These are phyloP conservation scores for Corbicula japonica DNA, from an alignment of 2,888 invertebrate genomes.

Conservation along the genomic window DNA sequence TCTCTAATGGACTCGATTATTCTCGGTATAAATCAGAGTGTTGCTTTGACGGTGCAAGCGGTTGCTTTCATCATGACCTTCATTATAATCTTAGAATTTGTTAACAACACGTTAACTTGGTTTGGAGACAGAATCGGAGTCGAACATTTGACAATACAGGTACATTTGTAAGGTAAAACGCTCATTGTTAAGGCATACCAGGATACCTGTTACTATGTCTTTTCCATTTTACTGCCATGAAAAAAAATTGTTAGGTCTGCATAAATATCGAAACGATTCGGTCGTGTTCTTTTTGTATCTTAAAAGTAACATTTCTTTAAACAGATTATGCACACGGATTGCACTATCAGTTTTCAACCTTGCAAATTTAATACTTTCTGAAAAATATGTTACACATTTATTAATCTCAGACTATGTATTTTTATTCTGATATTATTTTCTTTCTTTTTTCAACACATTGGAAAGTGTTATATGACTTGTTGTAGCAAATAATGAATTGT, in stretches of 20 bases:
- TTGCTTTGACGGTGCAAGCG: constrained; percentile 24
- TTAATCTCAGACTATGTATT: too few species aligned
- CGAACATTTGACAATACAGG: constrained; percentile 85
- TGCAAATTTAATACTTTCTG: too few species aligned
- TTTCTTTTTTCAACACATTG: too few species aligned
- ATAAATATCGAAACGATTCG: not conserved
- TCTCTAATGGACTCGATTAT: constrained; percentile 50
- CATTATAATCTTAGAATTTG: constrained; percentile 90
- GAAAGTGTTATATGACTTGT: too few species aligned
- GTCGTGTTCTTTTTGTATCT: too few species aligned
- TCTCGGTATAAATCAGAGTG: constrained; percentile 48
- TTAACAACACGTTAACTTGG: constrained; percentile 91
- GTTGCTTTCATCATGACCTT: constrained; percentile 46
- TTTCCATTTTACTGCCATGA: not conserved
- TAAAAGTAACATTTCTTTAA: too few species aligned
- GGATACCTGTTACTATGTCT: not conserved
- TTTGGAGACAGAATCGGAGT: constrained; percentile 90
- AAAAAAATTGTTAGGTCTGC: not conserved
- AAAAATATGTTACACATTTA: too few species aligned
- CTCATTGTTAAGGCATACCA: not conserved
- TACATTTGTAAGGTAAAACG: not conserved
- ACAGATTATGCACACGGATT: too few species aligned
- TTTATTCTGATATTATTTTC: too few species aligned
- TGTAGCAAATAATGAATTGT: too few species aligned
- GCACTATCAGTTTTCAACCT: too few species aligned